A percentile compares a stretch with the other conserved stretches of the same genome.
phyloP scores from a whole-genome alignment of 1,140 invertebrate species.

The Heliothis virescens region DNA sequence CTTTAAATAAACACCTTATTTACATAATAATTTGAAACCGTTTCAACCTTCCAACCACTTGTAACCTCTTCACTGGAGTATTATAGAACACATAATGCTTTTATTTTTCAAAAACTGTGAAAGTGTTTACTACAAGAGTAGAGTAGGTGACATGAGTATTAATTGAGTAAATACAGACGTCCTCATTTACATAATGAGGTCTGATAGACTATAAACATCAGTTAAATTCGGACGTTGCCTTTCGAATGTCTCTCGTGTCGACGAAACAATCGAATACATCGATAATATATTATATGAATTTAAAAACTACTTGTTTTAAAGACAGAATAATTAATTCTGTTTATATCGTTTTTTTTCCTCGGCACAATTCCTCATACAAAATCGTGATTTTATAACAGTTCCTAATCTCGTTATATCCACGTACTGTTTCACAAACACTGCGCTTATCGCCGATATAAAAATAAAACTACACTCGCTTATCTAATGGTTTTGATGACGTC shows the following conservation, averaged over 20 bases:
- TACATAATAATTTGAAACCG: slow-evolving; percentile 5
- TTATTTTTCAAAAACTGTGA: neutral
- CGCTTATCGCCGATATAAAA: slow-evolving; percentile 18
- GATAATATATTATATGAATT: too few relatives aligned
- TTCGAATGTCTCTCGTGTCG: too few relatives aligned
- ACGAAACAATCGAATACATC: too few relatives aligned
- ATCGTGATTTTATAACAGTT: neutral
- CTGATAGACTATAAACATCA: neutral
- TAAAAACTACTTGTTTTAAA: too few relatives aligned
- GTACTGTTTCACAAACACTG: slow-evolving; percentile 10
- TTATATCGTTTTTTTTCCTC: too few relatives aligned
- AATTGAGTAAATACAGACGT: neutral
- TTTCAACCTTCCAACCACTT: neutral
- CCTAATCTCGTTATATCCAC: slow-evolving; percentile 17
- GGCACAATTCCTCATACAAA: too few relatives aligned
- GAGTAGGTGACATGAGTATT: neutral
- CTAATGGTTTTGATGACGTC: slow-evolving; percentile 9
- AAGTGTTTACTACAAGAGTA: neutral
- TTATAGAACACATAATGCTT: neutral
- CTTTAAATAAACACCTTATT: slow-evolving; percentile 4
- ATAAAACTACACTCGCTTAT: neutral
- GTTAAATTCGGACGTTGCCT: too few relatives aligned
- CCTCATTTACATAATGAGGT: slow-evolving; percentile 1
- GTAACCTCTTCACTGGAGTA: neutral
- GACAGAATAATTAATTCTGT: too few relatives aligned